Conservation (phyloP, 1,140 invertebrate genomes). For the Andrena cerasifolii region DNA sequence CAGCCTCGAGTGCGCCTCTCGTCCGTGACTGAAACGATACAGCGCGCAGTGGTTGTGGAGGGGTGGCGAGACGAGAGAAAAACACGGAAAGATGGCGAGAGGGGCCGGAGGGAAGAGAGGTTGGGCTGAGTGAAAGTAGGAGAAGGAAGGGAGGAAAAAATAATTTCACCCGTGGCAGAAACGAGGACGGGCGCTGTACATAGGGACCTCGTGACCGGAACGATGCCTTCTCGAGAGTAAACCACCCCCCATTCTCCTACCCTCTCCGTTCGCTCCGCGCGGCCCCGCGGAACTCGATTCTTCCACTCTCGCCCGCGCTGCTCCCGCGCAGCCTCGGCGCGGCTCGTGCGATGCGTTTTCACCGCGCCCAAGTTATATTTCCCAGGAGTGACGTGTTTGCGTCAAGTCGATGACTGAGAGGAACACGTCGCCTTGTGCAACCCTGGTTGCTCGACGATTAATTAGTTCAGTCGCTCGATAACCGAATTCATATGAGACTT, state of each 20-base stretch:
- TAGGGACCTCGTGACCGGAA: conserved; percentile 37
- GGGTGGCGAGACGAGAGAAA: conserved; percentile 1
- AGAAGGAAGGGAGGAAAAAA: conserved; percentile 29
- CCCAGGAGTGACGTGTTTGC: conserved; percentile 1
- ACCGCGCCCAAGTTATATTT: not conserved
- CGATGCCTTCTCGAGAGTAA: conserved; percentile 39
- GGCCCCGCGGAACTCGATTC: conserved; percentile 25
- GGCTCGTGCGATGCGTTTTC: not conserved
- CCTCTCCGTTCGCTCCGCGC: conserved; percentile 10
- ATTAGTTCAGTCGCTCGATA: not conserved
- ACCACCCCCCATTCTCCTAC: not conserved
- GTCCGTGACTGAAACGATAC: conserved; percentile 32
- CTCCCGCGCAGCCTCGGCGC: conserved; percentile 3
- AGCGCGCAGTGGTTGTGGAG: not conserved
- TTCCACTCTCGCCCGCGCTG: not conserved
- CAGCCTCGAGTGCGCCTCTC: conserved; percentile 31
- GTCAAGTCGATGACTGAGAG: not conserved
- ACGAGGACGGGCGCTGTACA: conserved; percentile 29
- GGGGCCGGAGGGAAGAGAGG: not conserved
- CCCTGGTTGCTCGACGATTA: not conserved
- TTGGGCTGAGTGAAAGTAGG: no score
- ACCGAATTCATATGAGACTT: not conserved
- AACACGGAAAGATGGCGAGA: not conserved
- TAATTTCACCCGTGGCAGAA: conserved; percentile 39
- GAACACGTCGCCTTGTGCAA: no score